These are phyloP conservation scores for Oryzias javanicus DNA, from an alignment of 2,113 vertebrate species.

Conservation along the genomic window DNA sequence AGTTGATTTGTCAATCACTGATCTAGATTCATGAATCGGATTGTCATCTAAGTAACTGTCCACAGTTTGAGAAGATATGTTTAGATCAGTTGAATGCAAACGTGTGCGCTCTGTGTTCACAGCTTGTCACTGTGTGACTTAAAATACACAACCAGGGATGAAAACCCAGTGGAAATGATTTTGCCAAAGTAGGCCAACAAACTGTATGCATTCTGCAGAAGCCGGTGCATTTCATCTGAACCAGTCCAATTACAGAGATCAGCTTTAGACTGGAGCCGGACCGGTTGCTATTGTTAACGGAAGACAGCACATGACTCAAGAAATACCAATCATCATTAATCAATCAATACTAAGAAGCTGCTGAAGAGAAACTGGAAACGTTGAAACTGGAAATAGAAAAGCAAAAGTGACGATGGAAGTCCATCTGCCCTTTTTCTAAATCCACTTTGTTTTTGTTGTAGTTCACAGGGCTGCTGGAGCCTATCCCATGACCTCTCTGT, in stretches of 20 bases:
- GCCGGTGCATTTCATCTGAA: constrained; percentile 36
- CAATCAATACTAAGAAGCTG: constrained; percentile 49
- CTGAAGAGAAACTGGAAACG: constrained; percentile 58
- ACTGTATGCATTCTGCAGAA: constrained; percentile 35
- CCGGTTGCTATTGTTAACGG: constrained; percentile 27
- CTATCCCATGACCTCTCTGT: too few relatives aligned
- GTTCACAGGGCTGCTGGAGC: too few relatives aligned
- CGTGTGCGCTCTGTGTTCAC: constrained; percentile 23
- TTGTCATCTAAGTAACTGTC: too few relatives aligned
- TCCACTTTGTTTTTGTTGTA: too few relatives aligned
- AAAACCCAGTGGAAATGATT: too few relatives aligned
- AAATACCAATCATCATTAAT: constrained; percentile 74
- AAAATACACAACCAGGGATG: constrained; percentile 3
- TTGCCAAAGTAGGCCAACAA: constrained; percentile 47
- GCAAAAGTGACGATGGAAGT: background rate
- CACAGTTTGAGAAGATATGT: too few relatives aligned
- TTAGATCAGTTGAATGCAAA: background rate
- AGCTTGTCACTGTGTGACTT: constrained; percentile 20
- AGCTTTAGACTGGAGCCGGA: constrained; percentile 23
- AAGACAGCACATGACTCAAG: constrained; percentile 65
- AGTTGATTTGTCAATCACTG: too few relatives aligned
- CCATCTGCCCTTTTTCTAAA: too few relatives aligned
- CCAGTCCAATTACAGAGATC: constrained; percentile 43
- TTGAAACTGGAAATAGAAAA: constrained; percentile 35
- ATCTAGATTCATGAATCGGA: too few relatives aligned